Conservation (phyloP, 2,797 vertebrate species). For the Gallinago solitaria region DNA sequence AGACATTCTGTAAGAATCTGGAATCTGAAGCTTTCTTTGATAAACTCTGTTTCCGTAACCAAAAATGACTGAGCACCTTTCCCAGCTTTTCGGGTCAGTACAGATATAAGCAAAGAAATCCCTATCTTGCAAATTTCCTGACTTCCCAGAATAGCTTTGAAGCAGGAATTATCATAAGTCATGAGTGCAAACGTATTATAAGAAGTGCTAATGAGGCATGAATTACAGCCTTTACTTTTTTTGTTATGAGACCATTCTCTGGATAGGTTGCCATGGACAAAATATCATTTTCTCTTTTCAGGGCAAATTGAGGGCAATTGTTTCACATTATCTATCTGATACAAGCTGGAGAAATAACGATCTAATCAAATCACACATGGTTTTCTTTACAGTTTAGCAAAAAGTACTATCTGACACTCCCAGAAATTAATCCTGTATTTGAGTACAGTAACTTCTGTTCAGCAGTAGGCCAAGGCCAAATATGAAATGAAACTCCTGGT, state of each 20-base stretch:
- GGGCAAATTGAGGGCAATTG: conserved; percentile 33
- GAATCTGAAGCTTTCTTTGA: not conserved
- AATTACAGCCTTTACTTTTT: not conserved
- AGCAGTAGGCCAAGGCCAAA: conserved; percentile 9
- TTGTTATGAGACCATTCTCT: not conserved
- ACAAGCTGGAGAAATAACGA: not conserved
- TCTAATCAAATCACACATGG: not conserved
- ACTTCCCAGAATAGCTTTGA: conserved; percentile 23
- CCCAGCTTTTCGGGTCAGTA: not conserved
- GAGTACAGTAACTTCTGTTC: not conserved
- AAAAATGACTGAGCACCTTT: not conserved
- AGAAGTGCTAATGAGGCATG: not conserved
- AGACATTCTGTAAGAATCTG: not conserved
- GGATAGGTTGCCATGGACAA: not conserved
- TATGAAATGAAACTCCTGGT: conserved; percentile 5
- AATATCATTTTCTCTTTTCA: conserved; percentile 27
- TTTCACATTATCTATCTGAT: not conserved
- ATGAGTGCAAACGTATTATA: not conserved
- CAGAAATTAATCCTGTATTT: conserved; percentile 17
- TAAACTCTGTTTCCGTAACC: not conserved
- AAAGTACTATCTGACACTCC: not conserved
- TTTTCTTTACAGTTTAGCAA: conserved; percentile 31
- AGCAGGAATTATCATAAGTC: not conserved
- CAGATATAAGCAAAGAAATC: not conserved
- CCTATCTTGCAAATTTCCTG: conserved; percentile 22